Evolutionary conservation across 1,140 invertebrate genomes (phyloP).

Genomic region (Battus philenor): DNA sequence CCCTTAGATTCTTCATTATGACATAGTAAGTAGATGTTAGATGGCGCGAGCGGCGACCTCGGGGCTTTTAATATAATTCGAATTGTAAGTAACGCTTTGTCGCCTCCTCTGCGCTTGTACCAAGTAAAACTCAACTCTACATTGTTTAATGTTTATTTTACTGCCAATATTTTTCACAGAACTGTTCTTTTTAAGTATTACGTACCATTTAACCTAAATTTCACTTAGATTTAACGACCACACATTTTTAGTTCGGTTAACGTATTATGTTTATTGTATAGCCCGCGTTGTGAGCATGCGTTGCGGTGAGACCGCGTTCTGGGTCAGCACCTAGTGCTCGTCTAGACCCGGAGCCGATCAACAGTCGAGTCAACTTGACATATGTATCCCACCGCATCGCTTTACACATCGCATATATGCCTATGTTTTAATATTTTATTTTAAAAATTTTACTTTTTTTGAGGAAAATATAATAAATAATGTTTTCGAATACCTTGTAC

Average conservation of each 20-base stretch:
- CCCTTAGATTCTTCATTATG: constrained; percentile 45
- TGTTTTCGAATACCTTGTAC: constrained; percentile 64
- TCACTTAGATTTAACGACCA: constrained; percentile 59
- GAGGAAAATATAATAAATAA: constrained; percentile 74
- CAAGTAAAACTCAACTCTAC: constrained; percentile 36
- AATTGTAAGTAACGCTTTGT: constrained; percentile 64
- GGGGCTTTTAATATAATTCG: constrained; percentile 26
- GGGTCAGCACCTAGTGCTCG: constrained; percentile 2
- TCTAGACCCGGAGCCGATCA: not conserved
- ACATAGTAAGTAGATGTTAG: constrained; percentile 27
- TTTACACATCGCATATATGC: constrained; percentile 60
- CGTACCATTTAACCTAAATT: constrained; percentile 34
- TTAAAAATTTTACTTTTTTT: constrained; percentile 72
- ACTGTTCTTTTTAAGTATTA: constrained; percentile 46
- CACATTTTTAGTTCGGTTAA: constrained; percentile 60
- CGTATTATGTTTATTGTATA: constrained; percentile 50
- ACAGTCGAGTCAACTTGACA: constrained; percentile 9
- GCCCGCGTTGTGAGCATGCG: constrained; percentile 20
- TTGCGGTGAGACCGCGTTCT: not conserved
- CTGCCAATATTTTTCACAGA: constrained; percentile 66
- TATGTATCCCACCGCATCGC: constrained; percentile 30
- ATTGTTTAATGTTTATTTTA: constrained; percentile 55
- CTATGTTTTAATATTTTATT: constrained; percentile 73
- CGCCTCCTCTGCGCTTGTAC: constrained; percentile 66
- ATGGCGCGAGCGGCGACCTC: constrained; percentile 24